These are phyloP conservation scores for Sinopyrophorus schimmeli DNA, from an alignment of 2,888 invertebrate genomes.

Conservation along the genomic window DNA sequence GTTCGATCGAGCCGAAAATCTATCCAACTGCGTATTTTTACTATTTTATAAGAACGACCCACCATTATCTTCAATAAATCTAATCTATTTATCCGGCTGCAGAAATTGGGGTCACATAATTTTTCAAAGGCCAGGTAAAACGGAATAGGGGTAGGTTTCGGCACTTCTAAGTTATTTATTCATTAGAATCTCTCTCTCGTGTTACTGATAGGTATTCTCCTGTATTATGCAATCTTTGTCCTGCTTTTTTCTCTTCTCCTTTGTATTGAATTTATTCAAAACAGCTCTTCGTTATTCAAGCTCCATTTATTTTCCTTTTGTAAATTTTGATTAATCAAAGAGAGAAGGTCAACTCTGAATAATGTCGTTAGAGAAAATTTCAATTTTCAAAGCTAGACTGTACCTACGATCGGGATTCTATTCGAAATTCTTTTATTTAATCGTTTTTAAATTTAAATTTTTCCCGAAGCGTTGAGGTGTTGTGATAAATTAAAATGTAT, in stretches of 20 bases:
- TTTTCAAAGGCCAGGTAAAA: neutral
- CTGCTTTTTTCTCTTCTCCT: slow-evolving; percentile 1
- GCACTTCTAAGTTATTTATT: slow-evolving; percentile 5
- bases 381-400: too few species aligned
- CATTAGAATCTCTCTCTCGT: slow-evolving; percentile 4
- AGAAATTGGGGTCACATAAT: neutral
- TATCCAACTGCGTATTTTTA: too few species aligned
- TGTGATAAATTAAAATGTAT: too few species aligned
- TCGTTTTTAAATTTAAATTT: too few species aligned
- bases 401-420: too few species aligned
- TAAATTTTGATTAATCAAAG: slow-evolving; percentile 10
- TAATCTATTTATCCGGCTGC: neutral
- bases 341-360: neutral
- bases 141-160: neutral
- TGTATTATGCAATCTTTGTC: slow-evolving; percentile 9
- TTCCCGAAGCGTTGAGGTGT: too few species aligned
- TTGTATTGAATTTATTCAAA: slow-evolving; percentile 5
- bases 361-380: too few species aligned
- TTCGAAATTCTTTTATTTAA: too few species aligned
- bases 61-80: too few species aligned
- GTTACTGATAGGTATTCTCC: slow-evolving; percentile 4
- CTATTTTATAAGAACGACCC: neutral
- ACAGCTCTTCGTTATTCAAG: neutral
- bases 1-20: too few species aligned
- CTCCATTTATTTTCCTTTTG: slow-evolving; percentile 3